These are phyloP conservation scores for Sebastes hubbsi DNA, from an alignment of 2,797 vertebrate genomes.

Conservation along the genomic window DNA sequence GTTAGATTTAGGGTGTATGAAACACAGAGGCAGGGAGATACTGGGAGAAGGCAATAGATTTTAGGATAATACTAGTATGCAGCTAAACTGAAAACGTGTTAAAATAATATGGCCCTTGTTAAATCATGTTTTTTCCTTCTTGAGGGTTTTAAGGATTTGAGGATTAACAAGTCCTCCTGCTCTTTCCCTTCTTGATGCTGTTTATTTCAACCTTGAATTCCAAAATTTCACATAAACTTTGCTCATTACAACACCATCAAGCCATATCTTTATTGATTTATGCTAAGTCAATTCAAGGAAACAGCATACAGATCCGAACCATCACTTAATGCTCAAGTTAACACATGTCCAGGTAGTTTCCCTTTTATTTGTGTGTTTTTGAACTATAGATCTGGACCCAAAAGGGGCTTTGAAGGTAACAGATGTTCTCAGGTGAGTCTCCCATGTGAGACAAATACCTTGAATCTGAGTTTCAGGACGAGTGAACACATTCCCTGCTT, in stretches of 20 bases:
- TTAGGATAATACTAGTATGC: constrained; percentile 48
- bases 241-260: constrained; percentile 41
- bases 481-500: constrained; percentile 34
- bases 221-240: constrained; percentile 60
- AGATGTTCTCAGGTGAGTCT: constrained; percentile 8
- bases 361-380: not conserved
- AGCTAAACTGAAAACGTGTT: constrained; percentile 61
- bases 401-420: constrained; percentile 2
- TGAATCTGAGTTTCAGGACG: constrained; percentile 46
- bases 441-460: constrained; percentile 50
- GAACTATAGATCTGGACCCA: not conserved
- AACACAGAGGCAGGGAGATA: constrained; percentile 48
- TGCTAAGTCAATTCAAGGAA: constrained; percentile 20
- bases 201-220: constrained; percentile 70
- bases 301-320: not conserved
- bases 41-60: constrained; percentile 48
- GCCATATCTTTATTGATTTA: constrained; percentile 45
- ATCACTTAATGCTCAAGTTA: not conserved
- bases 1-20: constrained; percentile 56
- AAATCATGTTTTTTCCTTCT: constrained; percentile 58
- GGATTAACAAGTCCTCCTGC: constrained; percentile 56
- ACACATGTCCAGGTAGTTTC: not conserved
- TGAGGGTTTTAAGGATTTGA: constrained; percentile 66
- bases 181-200: constrained; percentile 45
- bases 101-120: constrained; percentile 62